Conservation (phyloP, 92 coral and sea anemone genomes). For the Epizoanthus illoricatus region DNA sequence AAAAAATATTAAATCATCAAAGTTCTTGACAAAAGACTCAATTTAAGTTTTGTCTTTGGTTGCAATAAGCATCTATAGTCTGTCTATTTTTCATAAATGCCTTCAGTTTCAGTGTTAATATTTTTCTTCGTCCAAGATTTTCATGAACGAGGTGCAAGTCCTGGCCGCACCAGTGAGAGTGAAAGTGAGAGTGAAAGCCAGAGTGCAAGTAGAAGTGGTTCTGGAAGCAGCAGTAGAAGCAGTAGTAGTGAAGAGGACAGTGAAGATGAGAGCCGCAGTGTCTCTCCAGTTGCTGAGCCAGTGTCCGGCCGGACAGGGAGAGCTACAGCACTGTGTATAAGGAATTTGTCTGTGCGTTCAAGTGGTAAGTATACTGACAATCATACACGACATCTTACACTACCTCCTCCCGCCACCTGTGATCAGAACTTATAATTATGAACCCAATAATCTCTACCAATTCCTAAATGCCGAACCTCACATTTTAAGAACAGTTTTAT, state of each 20-base stretch:
- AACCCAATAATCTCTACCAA: too few relatives aligned
- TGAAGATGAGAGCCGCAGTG: constrained; percentile 68
- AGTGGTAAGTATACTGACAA: constrained; percentile 65
- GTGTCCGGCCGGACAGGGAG: constrained; percentile 56
- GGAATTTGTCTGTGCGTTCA: constrained; percentile 85
- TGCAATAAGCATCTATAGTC: not conserved
- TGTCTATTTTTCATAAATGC: constrained; percentile 23
- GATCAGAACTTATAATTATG: too few relatives aligned
- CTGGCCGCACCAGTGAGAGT: constrained; percentile 76
- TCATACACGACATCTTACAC: too few relatives aligned
- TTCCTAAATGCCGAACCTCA: too few relatives aligned
- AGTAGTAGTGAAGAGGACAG: constrained; percentile 82
- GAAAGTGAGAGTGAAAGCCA: constrained; percentile 79
- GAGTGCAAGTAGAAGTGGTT: constrained; percentile 76
- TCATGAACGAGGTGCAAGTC: constrained; percentile 63
- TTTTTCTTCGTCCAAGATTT: constrained; percentile 40
- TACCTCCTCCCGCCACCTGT: too few relatives aligned
- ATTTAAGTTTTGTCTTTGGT: not conserved
- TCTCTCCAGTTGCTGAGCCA: constrained; percentile 52
- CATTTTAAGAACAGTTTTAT: too few relatives aligned
- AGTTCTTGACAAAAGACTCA: too few relatives aligned
- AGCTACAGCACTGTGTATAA: constrained; percentile 76
- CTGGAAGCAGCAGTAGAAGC: constrained; percentile 70
- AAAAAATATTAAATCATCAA: too few relatives aligned
- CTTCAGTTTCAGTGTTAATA: not conserved